These are phyloP conservation scores for Mormyrus lacerda DNA, from an alignment of 2,113 vertebrate genomes.

Conservation along the genomic window DNA sequence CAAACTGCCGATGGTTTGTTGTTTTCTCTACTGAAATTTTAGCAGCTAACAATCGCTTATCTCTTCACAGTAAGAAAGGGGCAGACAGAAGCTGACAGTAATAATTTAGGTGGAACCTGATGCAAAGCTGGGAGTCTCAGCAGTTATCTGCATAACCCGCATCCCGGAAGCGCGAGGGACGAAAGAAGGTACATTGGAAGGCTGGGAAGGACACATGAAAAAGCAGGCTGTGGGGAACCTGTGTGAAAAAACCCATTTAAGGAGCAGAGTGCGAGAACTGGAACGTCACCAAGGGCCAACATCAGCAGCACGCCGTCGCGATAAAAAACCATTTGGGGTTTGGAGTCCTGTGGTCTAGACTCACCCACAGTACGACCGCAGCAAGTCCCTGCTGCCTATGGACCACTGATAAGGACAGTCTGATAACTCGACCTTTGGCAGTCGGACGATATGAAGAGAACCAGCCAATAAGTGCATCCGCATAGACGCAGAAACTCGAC, in stretches of 20 bases:
- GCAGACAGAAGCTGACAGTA: not conserved
- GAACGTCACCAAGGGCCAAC: not conserved
- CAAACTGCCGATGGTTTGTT: not conserved
- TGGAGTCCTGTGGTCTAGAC: not conserved
- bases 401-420: not conserved
- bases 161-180: not conserved
- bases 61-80: not conserved
- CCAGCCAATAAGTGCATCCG: not conserved
- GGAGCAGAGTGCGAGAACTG: not conserved
- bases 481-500: not conserved
- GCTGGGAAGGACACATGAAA: not conserved
- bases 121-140: not conserved
- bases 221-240: not conserved
- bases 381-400: not conserved
- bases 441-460: not conserved
- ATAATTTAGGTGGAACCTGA: not conserved
- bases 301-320: not conserved
- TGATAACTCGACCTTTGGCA: not conserved
- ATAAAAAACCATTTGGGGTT: not conserved
- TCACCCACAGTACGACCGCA: not conserved
- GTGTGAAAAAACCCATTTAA: not conserved
- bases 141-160: slow-evolving; percentile 8
- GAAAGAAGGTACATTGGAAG: no score
- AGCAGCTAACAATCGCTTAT: not conserved
- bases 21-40: not conserved